Base-by-base conservation (phyloP, 2,113 vertebrate species). In the Hucho hucho region DNA sequence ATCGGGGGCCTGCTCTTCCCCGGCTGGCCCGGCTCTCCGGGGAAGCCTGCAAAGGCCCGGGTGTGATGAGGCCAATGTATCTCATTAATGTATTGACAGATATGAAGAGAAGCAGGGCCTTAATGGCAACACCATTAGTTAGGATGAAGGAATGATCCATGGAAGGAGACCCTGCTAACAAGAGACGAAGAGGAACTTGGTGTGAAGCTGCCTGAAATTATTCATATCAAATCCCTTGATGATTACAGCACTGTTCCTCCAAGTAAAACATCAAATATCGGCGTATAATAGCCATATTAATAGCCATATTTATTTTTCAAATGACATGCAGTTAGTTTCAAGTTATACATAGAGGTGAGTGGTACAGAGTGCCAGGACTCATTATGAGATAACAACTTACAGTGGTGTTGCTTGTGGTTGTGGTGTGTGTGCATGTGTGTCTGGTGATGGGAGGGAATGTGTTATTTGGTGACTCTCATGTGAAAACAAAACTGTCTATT, bases 71-170 rank as follows among this genome's bases (percentile, higher is more conserved):
- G 86, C 86, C 85, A 88, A 81, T 80, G 90, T 80, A 79, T 70
- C 83, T 91, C 86, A 89, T 91, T 91, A 91, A 88, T 82, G 75
- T 88, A 88, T 87, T 82, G 90, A 90, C 87, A 87, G 86, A 89
- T 87, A 88, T 86, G 87, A 90, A 89, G 84, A 80, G 87, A 67
- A 78, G 83, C 66, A 76, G 67, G 49, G 76, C 72, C 68, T 88
- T 78, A 74, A 79, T 75, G 74, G 78, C 69, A 72, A 37, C 20
- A 18, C 67, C 75, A 75, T 76, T 70, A 79, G 74, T 83, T 14
- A 22, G 53, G 6, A 65, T 63, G 63, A 70, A 70, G 59, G 29
- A 81, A n/a, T 47, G 58, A 56, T 61, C 25, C 2, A 59, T 69
- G 32, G 9, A 66, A 64, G 47, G 70, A 68, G 63, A 53, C 64